Percentiles rank a stretch among this genome's conserved stretches.
phyloP scores from a whole-genome alignment of 2,888 invertebrate genomes.

The Loripinus fragilis region DNA sequence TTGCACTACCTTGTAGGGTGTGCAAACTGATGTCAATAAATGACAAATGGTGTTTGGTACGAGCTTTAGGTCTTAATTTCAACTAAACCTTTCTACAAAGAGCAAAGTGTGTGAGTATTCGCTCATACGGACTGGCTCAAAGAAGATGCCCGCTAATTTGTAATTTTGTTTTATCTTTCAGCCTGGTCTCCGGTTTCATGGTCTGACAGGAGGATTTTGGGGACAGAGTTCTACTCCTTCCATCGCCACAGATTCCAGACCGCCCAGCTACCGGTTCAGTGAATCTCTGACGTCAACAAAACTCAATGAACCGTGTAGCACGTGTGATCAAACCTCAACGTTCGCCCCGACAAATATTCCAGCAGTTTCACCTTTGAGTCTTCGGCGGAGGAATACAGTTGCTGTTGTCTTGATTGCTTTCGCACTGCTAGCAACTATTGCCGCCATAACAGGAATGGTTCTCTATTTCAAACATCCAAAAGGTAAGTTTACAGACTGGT shows the following conservation, averaged over 20 bases:
- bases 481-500: too few relatives aligned
- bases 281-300: constrained; percentile 28
- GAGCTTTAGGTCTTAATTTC: too few relatives aligned
- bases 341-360: constrained; percentile 32
- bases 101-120: too few relatives aligned
- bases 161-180: too few relatives aligned
- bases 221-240: constrained; percentile 27
- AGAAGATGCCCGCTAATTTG: too few relatives aligned
- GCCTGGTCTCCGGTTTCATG: constrained; percentile 59
- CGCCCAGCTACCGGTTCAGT: constrained; percentile 48
- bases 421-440: constrained; percentile 61
- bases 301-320: constrained; percentile 39
- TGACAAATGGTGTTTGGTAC: too few relatives aligned
- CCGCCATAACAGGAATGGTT: constrained; percentile 57
- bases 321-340: constrained; percentile 36
- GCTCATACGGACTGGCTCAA: too few relatives aligned
- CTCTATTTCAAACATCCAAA: constrained; percentile 60
- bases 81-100: too few relatives aligned
- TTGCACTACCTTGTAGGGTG: too few relatives aligned
- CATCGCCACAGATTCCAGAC: constrained; percentile 45
- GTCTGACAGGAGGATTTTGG: constrained; percentile 50
- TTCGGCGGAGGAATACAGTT: constrained; percentile 59
- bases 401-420: constrained; percentile 60
- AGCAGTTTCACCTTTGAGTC: constrained; percentile 45
- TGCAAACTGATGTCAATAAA: too few relatives aligned